Percentiles rank a stretch among this genome's conserved stretches.
Evolutionary conservation across 1,140 invertebrate species (phyloP).

Genomic region (Drosophila nigrodunni): DNA sequence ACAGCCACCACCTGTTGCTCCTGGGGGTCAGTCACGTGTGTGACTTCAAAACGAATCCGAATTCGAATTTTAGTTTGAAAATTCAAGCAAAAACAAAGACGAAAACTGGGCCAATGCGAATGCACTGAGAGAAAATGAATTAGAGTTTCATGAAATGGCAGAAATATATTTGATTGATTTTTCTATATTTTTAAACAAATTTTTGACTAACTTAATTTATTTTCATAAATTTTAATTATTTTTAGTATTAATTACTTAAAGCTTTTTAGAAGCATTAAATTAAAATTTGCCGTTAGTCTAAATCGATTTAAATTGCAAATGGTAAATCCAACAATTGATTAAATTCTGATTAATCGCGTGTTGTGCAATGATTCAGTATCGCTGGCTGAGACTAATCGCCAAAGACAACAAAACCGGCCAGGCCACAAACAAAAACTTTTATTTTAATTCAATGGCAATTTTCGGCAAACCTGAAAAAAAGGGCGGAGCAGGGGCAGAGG

Average conservation of each 20-base stretch:
- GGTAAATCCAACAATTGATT: slow-evolving; percentile 53
- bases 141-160: background rate
- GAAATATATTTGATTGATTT: background rate
- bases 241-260: too few species aligned
- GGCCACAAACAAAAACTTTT: slow-evolving; percentile 61
- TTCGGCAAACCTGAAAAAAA: slow-evolving; percentile 13
- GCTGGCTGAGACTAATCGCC: slow-evolving; percentile 64
- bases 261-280: too few species aligned
- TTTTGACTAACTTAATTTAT: too few species aligned
- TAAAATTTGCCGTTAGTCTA: too few species aligned
- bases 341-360: slow-evolving; percentile 71
- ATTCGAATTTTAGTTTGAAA: too few species aligned
- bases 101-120: slow-evolving; percentile 66
- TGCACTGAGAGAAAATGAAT: slow-evolving; percentile 45
- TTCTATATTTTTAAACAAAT: too few species aligned
- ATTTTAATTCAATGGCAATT: slow-evolving; percentile 71
- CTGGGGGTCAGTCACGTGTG: slow-evolving; percentile 56
- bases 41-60: slow-evolving; percentile 37
- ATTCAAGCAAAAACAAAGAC: slow-evolving; percentile 20
- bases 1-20: slow-evolving; percentile 49
- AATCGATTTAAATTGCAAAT: background rate
- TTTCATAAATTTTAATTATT: too few species aligned
- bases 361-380: background rate
- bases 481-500: background rate
- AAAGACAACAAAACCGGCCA: slow-evolving; percentile 80